A percentile compares a stretch with the other conserved stretches of the same genome.
phyloP scores from a whole-genome alignment of 2,888 invertebrate species.

The Drosophila paramelanica region DNA sequence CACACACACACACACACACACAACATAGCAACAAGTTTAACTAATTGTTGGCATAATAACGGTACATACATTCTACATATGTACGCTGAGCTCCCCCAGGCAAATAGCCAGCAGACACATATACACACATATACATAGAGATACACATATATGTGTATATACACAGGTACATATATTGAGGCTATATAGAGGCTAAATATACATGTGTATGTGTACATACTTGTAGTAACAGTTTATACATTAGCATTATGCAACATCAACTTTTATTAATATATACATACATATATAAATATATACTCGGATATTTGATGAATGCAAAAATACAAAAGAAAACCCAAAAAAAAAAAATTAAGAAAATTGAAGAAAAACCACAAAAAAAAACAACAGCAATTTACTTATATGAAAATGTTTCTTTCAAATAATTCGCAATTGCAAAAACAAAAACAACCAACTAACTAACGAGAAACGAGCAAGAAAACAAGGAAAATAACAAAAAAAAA shows the following conservation, averaged over 20 bases:
- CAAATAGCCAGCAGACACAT: slow-evolving; percentile 33
- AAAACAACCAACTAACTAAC: slow-evolving; percentile 33
- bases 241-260: slow-evolving; percentile 58
- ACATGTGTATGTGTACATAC: slow-evolving; percentile 50
- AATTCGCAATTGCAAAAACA: slow-evolving; percentile 42
- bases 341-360: slow-evolving; percentile 21
- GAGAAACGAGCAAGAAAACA: slow-evolving; percentile 61
- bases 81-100: slow-evolving; percentile 54
- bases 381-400: slow-evolving; percentile 78
- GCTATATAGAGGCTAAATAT: slow-evolving; percentile 49
- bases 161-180: slow-evolving; percentile 43
- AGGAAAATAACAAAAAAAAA: slow-evolving; percentile 46
- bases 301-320: slow-evolving; percentile 43
- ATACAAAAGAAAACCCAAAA: slow-evolving; percentile 25
- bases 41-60: slow-evolving; percentile 49
- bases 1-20: slow-evolving; percentile 20
- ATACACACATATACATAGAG: slow-evolving; percentile 13
- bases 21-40: slow-evolving; percentile 21
- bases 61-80: slow-evolving; percentile 79
- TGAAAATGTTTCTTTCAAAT: slow-evolving; percentile 56
- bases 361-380: slow-evolving; percentile 16
- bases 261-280: slow-evolving; percentile 60
- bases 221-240: slow-evolving; percentile 69
- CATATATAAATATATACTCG: slow-evolving; percentile 42
- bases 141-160: slow-evolving; percentile 43